phyloP scores from a whole-genome alignment of 2,113 vertebrate species.

The Paracanthobrama guichenoti region DNA sequence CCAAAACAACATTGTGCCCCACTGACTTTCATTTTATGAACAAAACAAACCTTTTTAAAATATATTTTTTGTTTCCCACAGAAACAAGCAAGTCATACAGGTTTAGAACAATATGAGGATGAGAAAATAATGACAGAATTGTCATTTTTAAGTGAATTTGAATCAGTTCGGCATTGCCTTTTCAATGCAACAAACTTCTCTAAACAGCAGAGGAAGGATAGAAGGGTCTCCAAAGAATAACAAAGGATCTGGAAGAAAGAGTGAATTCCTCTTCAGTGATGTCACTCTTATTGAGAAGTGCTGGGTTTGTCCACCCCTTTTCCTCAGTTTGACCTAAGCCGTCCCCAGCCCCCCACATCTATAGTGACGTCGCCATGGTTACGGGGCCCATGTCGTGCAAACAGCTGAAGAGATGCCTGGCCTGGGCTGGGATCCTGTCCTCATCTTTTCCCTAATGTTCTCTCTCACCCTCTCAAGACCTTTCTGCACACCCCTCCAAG shows the following conservation, averaged over 20 bases:
- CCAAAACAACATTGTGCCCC: not conserved
- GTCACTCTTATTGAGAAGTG: slow-evolving; percentile 54
- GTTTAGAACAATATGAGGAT: not conserved
- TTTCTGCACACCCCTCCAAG: slow-evolving; percentile 46
- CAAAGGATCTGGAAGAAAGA: slow-evolving; percentile 59
- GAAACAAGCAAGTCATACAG: not conserved
- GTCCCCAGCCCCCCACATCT: slow-evolving; percentile 27
- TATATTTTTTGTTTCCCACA: not conserved
- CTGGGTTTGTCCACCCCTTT: slow-evolving; percentile 53
- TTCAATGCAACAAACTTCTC: slow-evolving; percentile 29
- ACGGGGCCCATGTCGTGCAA: slow-evolving; percentile 63
- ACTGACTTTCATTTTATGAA: not conserved
- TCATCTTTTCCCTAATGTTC: slow-evolving; percentile 46
- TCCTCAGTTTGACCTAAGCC: slow-evolving; percentile 40
- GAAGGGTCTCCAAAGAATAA: slow-evolving; percentile 58
- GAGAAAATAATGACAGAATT: too few relatives aligned
- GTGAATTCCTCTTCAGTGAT: slow-evolving; percentile 62
- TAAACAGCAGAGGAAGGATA: slow-evolving; percentile 53
- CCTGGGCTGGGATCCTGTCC: slow-evolving; percentile 53
- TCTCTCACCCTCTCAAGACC: slow-evolving; percentile 45
- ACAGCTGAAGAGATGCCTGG: slow-evolving; percentile 70
- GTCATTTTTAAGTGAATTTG: not conserved
- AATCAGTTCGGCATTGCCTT: not conserved
- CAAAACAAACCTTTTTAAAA: not conserved
- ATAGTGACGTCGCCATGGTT: slow-evolving; percentile 63